Conservation (phyloP, 2,888 invertebrate species). For the Amphipoea lucens region DNA sequence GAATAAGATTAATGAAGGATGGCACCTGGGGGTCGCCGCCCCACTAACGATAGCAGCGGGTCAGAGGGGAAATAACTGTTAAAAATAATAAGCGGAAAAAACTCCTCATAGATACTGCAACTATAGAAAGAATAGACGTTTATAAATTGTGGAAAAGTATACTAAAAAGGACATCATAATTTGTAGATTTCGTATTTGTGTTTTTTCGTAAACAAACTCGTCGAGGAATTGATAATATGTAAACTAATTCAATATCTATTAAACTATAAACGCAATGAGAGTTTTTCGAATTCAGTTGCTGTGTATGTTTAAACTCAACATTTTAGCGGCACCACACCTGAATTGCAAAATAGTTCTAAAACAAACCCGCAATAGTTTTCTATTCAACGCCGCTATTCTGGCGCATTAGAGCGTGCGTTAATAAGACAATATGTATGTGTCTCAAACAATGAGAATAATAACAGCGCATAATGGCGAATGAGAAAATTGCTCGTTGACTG, state of each 20-base stretch:
- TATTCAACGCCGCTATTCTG: constrained; percentile 63
- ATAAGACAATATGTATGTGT: constrained; percentile 83
- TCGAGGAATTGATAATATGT: not conserved
- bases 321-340: constrained; percentile 32
- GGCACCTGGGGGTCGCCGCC: constrained; percentile 84
- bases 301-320: constrained; percentile 2
- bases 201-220: not conserved
- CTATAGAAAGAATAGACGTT: constrained; percentile 30
- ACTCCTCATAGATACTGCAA: constrained; percentile 48
- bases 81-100: constrained; percentile 82
- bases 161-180: not conserved
- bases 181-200: not conserved
- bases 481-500: constrained; percentile 88
- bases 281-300: not conserved
- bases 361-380: constrained; percentile 59
- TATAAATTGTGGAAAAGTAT: constrained; percentile 20
- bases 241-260: not conserved
- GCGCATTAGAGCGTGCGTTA: constrained; percentile 72
- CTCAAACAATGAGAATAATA: constrained; percentile 86
- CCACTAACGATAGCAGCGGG: constrained; percentile 81
- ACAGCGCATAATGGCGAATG: constrained; percentile 86
- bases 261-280: not conserved
- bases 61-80: constrained; percentile 81
- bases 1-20: constrained; percentile 89
- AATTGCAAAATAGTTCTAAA: constrained; percentile 39